Conservation (phyloP, 2,113 vertebrate genomes). For the Dromaius novaehollandiae region DNA sequence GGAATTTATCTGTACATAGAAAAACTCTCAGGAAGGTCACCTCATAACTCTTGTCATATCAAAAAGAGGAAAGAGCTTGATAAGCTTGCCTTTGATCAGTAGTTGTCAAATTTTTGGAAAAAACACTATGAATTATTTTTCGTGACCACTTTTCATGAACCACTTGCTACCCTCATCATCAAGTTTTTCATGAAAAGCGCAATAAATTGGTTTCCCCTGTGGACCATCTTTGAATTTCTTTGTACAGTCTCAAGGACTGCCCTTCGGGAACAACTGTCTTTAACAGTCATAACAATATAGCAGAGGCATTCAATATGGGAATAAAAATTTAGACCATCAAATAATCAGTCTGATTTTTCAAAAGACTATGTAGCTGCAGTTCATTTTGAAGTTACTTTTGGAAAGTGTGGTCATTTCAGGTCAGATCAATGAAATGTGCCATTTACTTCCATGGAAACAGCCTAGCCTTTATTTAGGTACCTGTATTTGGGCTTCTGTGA, state of each 20-base stretch:
- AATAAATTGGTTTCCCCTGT: not conserved
- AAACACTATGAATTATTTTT: not conserved
- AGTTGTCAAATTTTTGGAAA: not conserved
- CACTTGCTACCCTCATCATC: not conserved
- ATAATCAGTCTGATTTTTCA: conserved; percentile 39
- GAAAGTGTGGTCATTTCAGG: not conserved
- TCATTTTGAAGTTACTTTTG: not conserved
- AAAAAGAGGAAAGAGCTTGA: not conserved
- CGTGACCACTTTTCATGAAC: not conserved
- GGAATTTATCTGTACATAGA: not conserved
- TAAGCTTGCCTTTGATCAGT: not conserved
- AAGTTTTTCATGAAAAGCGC: not conserved
- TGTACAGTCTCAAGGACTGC: not conserved
- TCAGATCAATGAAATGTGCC: not conserved
- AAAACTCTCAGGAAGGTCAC: not conserved
- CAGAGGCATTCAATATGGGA: not conserved
- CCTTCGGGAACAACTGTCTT: not conserved
- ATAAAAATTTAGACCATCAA: not conserved
- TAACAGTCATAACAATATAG: not conserved
- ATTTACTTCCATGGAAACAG: conserved; percentile 6
- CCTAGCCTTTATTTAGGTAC: not conserved
- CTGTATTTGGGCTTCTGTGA: not conserved
- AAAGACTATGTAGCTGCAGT: not conserved
- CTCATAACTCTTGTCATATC: not conserved
- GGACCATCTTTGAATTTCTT: not conserved